Base-by-base conservation (phyloP, 2,797 vertebrate species). In the Ciconia nigra region DNA sequence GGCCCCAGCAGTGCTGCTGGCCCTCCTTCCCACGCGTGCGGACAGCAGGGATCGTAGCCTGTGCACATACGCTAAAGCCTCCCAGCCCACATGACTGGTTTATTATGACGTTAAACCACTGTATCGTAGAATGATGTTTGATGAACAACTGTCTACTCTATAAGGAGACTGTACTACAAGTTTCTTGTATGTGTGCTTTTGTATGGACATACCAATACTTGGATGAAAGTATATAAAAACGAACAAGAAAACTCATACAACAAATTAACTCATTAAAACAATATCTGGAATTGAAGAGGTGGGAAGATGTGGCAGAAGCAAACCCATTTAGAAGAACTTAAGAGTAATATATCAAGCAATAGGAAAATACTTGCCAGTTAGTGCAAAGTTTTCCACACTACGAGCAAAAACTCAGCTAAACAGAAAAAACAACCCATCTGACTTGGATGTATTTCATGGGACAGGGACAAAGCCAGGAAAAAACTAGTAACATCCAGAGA, bases 401-500 rank as follows among this genome's bases (percentile, higher is more conserved):
- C 76, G 37, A 82, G 76, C 9, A 65, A 82, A 82, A 55, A 9
- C 26, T 15, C 55, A 82, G 46, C 84, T 85, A 29, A 73, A 54
- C 33, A 63, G 88, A 73, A 93, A 49, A 55, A 42, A 17, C 42
- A 74, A 39, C 33, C 54, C 31, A 4, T 78, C 39, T 49, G 29
- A 37, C 46, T 81, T 85, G 81, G 76, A 39, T 42, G 41, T 57
- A 16, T n/a, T 85, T 76, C 41, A 31, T 5, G 12, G 59, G 57
- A 29, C 33, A n/a, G 39, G 21, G 89, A 54, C 57, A 76, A 79
- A 87, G 86, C 54, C 78, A 89, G 82, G 86, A 76, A 87, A 87
- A 55, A 78, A 20, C 18, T 24, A 11, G 31, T 57, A 70, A 62
- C 33, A 52, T 35, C 51, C 76, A 74, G 73, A 51, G 61, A 46